A percentile compares a stretch with the other conserved stretches of the same genome.
phyloP scores from a whole-genome alignment of 2,113 vertebrate species.

The Podarcis cretensis region DNA sequence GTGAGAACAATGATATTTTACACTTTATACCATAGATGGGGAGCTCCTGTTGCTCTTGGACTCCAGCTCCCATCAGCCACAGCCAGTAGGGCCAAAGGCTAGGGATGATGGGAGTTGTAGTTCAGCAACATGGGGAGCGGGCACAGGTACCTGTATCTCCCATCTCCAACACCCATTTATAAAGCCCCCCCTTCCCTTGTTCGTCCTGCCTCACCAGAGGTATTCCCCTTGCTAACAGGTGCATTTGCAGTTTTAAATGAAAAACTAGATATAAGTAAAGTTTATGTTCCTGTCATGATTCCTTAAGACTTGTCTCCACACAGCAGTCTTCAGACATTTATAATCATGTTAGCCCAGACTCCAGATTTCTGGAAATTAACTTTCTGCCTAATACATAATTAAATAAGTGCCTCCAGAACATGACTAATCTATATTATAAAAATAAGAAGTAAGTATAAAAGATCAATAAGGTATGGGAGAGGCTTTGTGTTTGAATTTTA shows the following conservation, averaged over 20 bases:
- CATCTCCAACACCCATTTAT: not conserved
- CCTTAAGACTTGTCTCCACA: not conserved
- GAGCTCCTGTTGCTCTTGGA: too few relatives aligned
- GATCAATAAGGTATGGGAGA: not conserved
- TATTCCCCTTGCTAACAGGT: not conserved
- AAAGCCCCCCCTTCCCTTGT: too few relatives aligned
- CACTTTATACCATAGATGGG: not conserved
- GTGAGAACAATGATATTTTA: not conserved
- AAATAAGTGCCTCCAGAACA: not conserved
- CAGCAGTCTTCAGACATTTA: not conserved
- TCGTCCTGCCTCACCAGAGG: not conserved
- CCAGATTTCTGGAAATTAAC: not conserved
- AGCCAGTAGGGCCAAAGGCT: too few relatives aligned
- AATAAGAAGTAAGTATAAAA: not conserved
- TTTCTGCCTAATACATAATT: not conserved
- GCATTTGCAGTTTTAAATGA: not conserved
- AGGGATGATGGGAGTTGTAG: too few relatives aligned
- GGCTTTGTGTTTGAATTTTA: not conserved
- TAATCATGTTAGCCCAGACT: not conserved
- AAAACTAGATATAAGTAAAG: not conserved
- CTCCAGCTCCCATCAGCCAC: too few relatives aligned
- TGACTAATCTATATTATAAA: conserved; percentile 1
- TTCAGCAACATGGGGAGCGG: too few relatives aligned
- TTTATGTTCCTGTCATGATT: not conserved
- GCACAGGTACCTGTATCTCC: not conserved